phyloP scores from a whole-genome alignment of 2,797 vertebrate genomes.

The Peromyscus eremicus region DNA sequence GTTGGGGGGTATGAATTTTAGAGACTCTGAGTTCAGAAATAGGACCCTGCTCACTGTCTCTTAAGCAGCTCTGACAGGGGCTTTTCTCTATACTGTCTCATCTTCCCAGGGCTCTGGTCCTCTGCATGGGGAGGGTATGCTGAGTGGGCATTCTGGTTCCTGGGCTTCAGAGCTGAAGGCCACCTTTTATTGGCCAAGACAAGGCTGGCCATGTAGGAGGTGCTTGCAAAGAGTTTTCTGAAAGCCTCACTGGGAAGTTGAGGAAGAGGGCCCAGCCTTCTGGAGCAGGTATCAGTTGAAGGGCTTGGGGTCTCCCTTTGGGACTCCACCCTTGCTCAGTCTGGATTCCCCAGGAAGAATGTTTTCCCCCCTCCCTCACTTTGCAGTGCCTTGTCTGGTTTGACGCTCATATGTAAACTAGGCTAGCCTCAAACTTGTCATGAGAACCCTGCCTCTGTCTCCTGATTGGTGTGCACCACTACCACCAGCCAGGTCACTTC shows the following conservation, averaged over 20 bases:
- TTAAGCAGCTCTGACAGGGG: background rate
- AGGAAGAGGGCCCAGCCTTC: background rate
- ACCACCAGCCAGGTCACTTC: background rate
- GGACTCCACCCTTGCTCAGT: background rate
- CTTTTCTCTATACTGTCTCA: background rate
- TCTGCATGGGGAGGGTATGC: background rate
- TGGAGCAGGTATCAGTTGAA: slow-evolving; percentile 19
- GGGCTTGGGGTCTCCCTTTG: background rate
- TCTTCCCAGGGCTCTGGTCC: background rate
- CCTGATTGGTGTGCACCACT: background rate
- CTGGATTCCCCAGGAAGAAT: background rate
- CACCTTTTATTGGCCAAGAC: slow-evolving; percentile 22
- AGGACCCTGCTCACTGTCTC: slow-evolving; percentile 22
- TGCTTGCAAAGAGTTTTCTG: background rate
- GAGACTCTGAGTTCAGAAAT: slow-evolving; percentile 62
- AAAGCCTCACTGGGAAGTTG: background rate
- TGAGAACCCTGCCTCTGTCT: background rate
- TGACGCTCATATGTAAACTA: background rate
- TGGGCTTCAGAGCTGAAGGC: slow-evolving; percentile 31
- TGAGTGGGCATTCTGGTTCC: background rate
- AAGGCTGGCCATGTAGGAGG: background rate
- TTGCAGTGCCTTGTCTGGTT: background rate
- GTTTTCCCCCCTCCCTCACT: background rate
- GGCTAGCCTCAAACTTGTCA: background rate
- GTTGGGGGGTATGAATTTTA: slow-evolving; percentile 28